A percentile compares a stretch with the other conserved stretches of the same genome.
These are phyloP conservation scores for Parthenolecanium corni DNA, from an alignment of 2,888 invertebrate species.

Conservation along the genomic window DNA sequence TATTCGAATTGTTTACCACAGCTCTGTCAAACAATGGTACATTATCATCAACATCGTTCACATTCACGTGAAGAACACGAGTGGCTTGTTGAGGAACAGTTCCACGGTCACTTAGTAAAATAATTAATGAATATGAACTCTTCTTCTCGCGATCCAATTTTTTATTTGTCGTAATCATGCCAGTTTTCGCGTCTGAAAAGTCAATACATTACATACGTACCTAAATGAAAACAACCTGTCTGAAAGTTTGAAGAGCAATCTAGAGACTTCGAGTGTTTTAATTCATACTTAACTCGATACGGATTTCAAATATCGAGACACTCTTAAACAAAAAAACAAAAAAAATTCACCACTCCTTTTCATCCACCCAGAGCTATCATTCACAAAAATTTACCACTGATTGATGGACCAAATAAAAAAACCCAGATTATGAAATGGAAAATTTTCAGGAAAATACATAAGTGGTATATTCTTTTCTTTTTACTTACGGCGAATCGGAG, in stretches of 20 bases:
- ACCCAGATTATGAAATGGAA: no score
- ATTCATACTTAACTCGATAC: not conserved
- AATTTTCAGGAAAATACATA: no score
- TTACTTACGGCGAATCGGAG: no score
- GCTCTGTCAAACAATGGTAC: conserved; percentile 58
- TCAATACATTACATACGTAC: not conserved
- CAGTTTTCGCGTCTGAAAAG: conserved; percentile 49
- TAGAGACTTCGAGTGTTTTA: no score
- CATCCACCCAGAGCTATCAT: no score
- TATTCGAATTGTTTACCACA: conserved; percentile 46
- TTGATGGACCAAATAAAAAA: no score
- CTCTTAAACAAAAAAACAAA: not conserved
- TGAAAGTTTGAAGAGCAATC: no score
- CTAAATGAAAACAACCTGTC: no score
- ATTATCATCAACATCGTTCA: conserved; percentile 68
- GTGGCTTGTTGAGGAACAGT: conserved; percentile 63
- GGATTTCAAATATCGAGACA: not conserved
- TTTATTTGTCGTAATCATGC: conserved; percentile 57
- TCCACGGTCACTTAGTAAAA: conserved; percentile 67
- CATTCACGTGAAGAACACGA: conserved; percentile 49
- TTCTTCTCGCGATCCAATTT: conserved; percentile 62
- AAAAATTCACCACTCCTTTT: no score
- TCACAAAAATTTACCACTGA: no score
- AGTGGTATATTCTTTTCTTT: no score
- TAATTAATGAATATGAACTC: conserved; percentile 59